phyloP scores from a whole-genome alignment of 92 coral and sea anemone species.

The Ricordea florida region DNA sequence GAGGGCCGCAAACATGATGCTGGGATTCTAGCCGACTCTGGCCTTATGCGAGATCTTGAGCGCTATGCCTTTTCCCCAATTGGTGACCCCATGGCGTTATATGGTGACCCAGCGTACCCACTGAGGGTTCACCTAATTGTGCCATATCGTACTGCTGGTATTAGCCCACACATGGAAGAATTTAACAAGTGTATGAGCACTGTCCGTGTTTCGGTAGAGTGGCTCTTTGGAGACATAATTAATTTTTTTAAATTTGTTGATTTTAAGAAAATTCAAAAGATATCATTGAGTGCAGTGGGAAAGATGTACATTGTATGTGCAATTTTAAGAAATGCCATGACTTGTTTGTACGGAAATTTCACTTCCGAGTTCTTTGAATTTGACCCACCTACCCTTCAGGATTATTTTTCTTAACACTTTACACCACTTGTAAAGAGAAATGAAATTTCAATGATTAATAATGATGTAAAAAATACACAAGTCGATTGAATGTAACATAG shows the following conservation, averaged over 20 bases:
- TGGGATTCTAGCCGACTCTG: conserved; percentile 20
- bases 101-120: conserved; percentile 23
- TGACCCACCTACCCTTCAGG: conserved; percentile 27
- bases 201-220: conserved; percentile 24
- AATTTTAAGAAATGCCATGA: conserved; percentile 14
- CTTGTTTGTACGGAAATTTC: conserved; percentile 31
- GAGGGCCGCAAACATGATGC: conserved; percentile 24
- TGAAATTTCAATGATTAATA: neutral
- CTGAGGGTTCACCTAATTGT: conserved; percentile 8
- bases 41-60: conserved; percentile 24
- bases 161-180: neutral
- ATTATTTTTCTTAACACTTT: conserved; percentile 10
- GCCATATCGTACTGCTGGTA: conserved; percentile 1
- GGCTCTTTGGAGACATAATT: conserved; percentile 28
- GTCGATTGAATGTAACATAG: neutral
- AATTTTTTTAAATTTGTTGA: conserved; percentile 30
- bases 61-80: conserved; percentile 24
- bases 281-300: conserved; percentile 18
- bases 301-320: conserved; percentile 21
- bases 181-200: conserved; percentile 8
- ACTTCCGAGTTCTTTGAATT: conserved; percentile 35
- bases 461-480: neutral
- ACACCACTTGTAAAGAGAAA: neutral
- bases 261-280: conserved; percentile 35
- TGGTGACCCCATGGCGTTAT: conserved; percentile 5